Evolutionary conservation across 2,888 invertebrate genomes (phyloP).

Genomic region (Autographa gamma): DNA sequence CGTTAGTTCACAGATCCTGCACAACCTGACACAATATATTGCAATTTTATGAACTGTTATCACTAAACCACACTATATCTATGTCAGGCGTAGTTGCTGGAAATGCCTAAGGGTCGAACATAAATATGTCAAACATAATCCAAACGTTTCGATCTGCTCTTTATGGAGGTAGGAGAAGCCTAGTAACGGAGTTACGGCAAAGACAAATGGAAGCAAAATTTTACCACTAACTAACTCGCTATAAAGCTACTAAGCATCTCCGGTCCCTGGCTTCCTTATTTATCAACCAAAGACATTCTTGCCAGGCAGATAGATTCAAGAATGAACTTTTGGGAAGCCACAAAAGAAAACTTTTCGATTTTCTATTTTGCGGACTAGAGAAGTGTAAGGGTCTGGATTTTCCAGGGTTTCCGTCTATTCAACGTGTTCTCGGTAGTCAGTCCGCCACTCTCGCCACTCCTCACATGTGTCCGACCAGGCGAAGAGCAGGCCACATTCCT

Average conservation of each 20-base stretch:
- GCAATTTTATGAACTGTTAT: not conserved
- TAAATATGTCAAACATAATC: conserved; percentile 3
- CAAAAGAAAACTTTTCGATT: not conserved
- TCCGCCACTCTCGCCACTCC: conserved; percentile 53
- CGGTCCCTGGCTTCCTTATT: no score
- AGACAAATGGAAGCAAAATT: not conserved
- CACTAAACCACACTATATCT: not conserved
- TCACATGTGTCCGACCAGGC: conserved; percentile 56
- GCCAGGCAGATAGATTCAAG: not conserved
- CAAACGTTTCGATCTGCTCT: not conserved
- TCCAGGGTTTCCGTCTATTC: not conserved
- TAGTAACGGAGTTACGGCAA: not conserved
- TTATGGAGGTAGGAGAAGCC: not conserved
- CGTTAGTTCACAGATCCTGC: not conserved
- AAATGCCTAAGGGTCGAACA: not conserved
- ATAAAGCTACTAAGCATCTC: not conserved
- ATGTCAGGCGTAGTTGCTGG: conserved; percentile 1
- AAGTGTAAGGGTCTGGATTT: not conserved
- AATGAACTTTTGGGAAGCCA: not conserved
- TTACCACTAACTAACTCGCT: not conserved
- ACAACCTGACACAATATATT: not conserved
- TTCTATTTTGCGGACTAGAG: not conserved
- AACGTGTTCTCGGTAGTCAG: not conserved
- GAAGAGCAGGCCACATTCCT: conserved; percentile 79
- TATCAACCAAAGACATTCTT: no score